A percentile compares a stretch with the other conserved stretches of the same genome.
These are phyloP conservation scores for Phylloscopus trochiloides DNA, from an alignment of 2,113 vertebrate genomes.

Conservation along the genomic window DNA sequence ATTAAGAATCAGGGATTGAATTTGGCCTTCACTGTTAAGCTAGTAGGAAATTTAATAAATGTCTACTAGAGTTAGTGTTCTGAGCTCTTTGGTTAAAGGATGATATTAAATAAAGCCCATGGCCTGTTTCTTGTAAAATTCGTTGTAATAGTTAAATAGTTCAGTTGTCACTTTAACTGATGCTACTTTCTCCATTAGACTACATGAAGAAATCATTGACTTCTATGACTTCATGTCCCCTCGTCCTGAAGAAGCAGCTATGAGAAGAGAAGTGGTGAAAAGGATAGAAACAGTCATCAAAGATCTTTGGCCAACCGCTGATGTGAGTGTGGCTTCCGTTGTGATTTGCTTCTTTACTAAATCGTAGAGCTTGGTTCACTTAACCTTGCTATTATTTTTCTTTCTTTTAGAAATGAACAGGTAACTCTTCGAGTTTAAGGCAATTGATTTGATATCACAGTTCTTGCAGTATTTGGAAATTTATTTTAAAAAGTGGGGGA, in stretches of 20 bases:
- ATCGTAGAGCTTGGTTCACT: neutral
- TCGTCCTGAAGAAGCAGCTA: constrained; percentile 91
- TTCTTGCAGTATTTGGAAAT: neutral
- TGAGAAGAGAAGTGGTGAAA: constrained; percentile 95
- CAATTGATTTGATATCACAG: neutral
- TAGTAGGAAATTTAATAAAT: neutral
- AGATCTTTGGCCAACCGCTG: constrained; percentile 93
- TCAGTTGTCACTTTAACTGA: neutral
- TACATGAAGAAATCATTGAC: constrained; percentile 97
- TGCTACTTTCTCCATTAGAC: constrained; percentile 67
- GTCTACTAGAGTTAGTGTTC: neutral
- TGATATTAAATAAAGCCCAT: neutral
- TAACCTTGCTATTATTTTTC: neutral
- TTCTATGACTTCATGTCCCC: constrained; percentile 99
- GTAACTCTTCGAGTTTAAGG: neutral
- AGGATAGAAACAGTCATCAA: constrained; percentile 95
- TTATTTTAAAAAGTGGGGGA: neutral
- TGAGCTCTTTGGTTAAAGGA: neutral
- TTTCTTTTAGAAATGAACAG: neutral
- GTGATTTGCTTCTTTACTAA: neutral
- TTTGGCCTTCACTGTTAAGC: neutral
- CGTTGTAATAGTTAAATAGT: neutral
- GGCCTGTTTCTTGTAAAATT: neutral
- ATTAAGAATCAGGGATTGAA: neutral
- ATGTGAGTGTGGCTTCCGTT: constrained; percentile 78